Evolutionary conservation across 2,113 vertebrate genomes (phyloP), one percentile per base, ranked within the genome.

Genomic region (Nothobranchius kuhntae): DNA sequence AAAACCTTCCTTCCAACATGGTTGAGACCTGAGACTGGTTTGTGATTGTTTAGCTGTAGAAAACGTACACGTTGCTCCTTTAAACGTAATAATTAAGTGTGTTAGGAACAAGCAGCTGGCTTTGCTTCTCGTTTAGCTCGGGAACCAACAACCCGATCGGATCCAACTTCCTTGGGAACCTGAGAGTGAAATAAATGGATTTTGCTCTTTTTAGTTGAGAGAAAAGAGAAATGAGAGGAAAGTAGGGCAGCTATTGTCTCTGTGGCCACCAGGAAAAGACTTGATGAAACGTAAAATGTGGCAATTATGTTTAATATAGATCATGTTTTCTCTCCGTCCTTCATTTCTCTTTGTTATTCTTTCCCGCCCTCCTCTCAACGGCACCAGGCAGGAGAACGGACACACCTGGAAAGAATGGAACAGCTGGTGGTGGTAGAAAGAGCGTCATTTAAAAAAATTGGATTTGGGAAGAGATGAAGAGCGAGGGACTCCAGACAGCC

Each of bases 271-370:
- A 52, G 13, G 50, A 84, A 46, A 61, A 24, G 17, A 52, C 21
- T 13, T 45, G 71, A 76, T 73, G 66, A 78, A 75, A 76, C 76
- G 68, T 44, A 80, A 82, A 85, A 80, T 68, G 61, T 48, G 47
- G 68, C 80, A 81, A 78, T 85, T 85, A 85, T 17, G 61, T 72
- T 83, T 80, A 69, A 85, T 78, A 71, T 80, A 71, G 63, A 80
- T 80, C 58, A 71, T 69, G 40, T 42, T 60, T 61, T 38, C 58
- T 8, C 42, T 52, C 11, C 76, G 60, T 73, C 80, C 24, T 65
- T 76, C 47, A 36, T 73, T 69, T 65, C 40, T 59, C 53, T 74
- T 61, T 68, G 53, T 73, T 77, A 14, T 30, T 9, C 2, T 38
- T 12, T 7, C 14, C 56, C 52, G 38, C 38, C 38, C 38, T 40